phyloP scores from a whole-genome alignment of 2,113 vertebrate species.

The Odontesthes bonariensis region DNA sequence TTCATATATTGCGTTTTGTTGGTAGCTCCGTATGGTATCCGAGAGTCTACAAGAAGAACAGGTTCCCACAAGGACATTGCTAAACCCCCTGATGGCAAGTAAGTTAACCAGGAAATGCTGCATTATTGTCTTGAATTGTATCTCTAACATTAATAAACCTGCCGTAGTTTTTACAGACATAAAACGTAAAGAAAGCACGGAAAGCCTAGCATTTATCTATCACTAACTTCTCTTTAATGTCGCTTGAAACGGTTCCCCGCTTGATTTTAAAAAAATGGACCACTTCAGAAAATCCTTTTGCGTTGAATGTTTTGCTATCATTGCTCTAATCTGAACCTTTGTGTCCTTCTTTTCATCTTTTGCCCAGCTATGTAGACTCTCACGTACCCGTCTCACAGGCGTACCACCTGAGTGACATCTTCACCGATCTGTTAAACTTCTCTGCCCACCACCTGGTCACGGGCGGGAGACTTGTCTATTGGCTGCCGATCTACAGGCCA shows the following conservation, averaged over 20 bases:
- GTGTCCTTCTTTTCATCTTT: conserved; percentile 13
- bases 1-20: neutral
- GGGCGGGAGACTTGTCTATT: conserved; percentile 95
- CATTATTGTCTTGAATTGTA: neutral
- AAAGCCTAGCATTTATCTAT: neutral
- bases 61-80: conserved; percentile 89
- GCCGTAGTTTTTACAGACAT: neutral
- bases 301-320: neutral
- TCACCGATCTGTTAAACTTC: conserved; percentile 94
- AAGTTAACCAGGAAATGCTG: conserved; percentile 53
- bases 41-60: conserved; percentile 94
- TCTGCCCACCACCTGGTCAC: conserved; percentile 89
- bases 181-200: neutral
- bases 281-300: neutral
- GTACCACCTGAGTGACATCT: conserved; percentile 97
- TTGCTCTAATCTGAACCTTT: conserved; percentile 1
- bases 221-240: too few relatives aligned
- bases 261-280: neutral
- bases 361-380: conserved; percentile 85
- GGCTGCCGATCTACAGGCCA: conserved; percentile 94
- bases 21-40: conserved; percentile 95
- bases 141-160: neutral
- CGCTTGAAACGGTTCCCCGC: too few relatives aligned
- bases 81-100: conserved; percentile 88
- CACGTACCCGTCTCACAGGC: conserved; percentile 91